A percentile compares a stretch with the other conserved stretches of the same genome.
phyloP scores from a whole-genome alignment of 2,113 vertebrate genomes.

The Indicator maculatus region DNA sequence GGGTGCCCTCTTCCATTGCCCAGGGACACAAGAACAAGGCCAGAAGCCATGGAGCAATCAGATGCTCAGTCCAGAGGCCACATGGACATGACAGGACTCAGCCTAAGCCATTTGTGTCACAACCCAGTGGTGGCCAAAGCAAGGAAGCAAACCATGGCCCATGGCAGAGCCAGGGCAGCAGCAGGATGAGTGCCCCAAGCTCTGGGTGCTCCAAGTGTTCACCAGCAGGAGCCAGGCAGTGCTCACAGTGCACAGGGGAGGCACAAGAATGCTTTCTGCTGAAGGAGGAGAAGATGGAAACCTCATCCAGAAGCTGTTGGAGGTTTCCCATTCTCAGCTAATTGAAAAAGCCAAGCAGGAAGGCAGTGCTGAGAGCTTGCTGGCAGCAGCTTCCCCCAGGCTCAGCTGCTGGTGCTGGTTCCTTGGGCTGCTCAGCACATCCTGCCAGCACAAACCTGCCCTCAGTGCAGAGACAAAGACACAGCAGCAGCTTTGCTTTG shows the following conservation, averaged over 20 bases:
- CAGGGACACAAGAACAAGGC: rapidly evolving
- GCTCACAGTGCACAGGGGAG: background rate
- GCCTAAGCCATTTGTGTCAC: too few species aligned
- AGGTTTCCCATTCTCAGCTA: background rate
- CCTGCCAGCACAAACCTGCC: background rate
- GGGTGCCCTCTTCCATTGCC: background rate
- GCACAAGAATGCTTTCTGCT: background rate
- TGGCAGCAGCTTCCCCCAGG: background rate
- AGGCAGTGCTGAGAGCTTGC: background rate
- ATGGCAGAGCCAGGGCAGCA: background rate
- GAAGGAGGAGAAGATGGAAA: background rate
- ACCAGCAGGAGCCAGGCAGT: background rate
- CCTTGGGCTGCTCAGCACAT: background rate
- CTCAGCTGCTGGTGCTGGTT: background rate
- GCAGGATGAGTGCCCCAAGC: rapidly evolving
- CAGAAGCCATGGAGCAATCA: background rate
- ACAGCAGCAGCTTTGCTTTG: background rate
- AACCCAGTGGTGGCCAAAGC: background rate
- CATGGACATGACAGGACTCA: rapidly evolving
- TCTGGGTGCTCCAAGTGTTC: rapidly evolving
- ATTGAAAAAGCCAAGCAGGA: background rate
- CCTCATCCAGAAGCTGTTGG: background rate
- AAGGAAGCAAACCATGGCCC: background rate
- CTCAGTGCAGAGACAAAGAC: background rate
- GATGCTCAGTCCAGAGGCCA: background rate